A percentile compares a stretch with the other conserved stretches of the same genome.
phyloP scores from a whole-genome alignment of 2,888 invertebrate species.

The Plebejus melissa region DNA sequence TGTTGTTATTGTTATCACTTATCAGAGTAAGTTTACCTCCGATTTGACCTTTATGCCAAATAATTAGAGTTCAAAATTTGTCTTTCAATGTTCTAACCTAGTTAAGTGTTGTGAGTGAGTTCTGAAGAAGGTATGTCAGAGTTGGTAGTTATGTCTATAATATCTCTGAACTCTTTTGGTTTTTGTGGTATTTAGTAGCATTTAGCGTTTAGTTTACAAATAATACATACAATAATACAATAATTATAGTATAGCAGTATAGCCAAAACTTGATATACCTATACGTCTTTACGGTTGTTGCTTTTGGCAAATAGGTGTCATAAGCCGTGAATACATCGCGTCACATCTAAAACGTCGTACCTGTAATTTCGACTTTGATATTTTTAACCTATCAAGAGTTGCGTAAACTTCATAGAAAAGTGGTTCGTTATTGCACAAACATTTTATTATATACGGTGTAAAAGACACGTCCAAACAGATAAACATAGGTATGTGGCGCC shows the following conservation, averaged over 20 bases:
- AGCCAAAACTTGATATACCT: not conserved
- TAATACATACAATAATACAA: not conserved
- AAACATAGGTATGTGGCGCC: not conserved
- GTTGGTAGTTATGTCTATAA: no score
- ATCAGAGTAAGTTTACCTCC: not conserved
- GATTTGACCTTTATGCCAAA: not conserved
- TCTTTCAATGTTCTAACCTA: no score
- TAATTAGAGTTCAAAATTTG: no score
- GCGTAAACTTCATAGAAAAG: not conserved
- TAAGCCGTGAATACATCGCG: not conserved
- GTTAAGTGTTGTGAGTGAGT: no score
- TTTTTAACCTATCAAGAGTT: conserved; percentile 13
- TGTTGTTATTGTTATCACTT: not conserved
- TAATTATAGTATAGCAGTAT: not conserved
- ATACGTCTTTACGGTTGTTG: conserved; percentile 10
- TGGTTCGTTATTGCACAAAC: conserved; percentile 5
- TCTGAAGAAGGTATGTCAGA: no score
- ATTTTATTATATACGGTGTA: not conserved
- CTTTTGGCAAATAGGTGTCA: not conserved
- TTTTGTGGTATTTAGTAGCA: no score
- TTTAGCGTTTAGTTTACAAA: not conserved
- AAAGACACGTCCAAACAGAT: conserved; percentile 1
- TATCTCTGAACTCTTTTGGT: no score
- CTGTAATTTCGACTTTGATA: not conserved
- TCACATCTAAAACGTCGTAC: not conserved